Conservation (phyloP, 2,888 invertebrate genomes). For the Sminthurinus aureus region DNA sequence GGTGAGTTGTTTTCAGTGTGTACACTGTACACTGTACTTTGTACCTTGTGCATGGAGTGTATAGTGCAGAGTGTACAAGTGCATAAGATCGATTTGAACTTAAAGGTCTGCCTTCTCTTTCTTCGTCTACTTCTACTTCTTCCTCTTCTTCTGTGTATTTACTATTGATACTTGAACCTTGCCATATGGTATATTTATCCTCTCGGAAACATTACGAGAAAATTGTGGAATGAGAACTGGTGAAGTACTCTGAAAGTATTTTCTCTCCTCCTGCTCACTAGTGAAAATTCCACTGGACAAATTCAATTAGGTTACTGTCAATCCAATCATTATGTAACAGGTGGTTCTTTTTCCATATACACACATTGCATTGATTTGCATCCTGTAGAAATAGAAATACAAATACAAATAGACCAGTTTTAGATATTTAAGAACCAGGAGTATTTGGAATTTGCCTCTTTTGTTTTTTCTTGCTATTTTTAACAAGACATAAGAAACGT, state of each 20-base stretch:
- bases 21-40: too few species aligned
- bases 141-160: not conserved
- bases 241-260: not conserved
- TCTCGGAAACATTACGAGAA: not conserved
- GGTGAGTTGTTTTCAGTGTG: not conserved
- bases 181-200: conserved; percentile 16
- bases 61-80: not conserved
- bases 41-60: too few species aligned
- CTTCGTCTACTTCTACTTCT: too few species aligned
- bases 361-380: too few species aligned
- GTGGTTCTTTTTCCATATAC: conserved; percentile 1
- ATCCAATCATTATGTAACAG: conserved; percentile 24
- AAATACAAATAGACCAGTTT: too few species aligned
- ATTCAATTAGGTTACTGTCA: not conserved
- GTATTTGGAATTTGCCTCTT: too few species aligned
- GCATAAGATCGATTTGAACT: not conserved
- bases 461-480: too few species aligned
- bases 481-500: too few species aligned
- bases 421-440: too few species aligned
- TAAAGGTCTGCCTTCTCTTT: not conserved
- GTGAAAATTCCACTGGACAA: not conserved
- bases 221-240: not conserved
- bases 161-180: conserved; percentile 8
- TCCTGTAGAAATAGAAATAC: too few species aligned
- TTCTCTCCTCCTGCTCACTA: not conserved